Conservation (phyloP, 2,888 invertebrate genomes). For the Eristalis tenax region DNA sequence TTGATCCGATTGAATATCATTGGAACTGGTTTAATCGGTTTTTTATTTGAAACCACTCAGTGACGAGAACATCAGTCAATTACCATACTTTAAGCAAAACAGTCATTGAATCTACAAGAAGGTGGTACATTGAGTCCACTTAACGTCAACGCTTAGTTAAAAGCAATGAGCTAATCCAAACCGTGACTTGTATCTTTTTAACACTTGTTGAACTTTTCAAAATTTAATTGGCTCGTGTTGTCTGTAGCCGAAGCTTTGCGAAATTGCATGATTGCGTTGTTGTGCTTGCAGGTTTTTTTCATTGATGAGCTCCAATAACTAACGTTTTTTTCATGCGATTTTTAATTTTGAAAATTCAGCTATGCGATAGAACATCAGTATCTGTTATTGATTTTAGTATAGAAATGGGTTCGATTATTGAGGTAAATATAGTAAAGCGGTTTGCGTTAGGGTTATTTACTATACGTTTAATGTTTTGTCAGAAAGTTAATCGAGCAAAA, state of each 20-base stretch:
- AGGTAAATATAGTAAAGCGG: background rate
- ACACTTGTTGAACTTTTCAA: slow-evolving; percentile 70
- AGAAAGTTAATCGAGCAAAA: background rate
- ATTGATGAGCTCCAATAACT: slow-evolving; percentile 14
- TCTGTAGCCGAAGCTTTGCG: slow-evolving; percentile 23
- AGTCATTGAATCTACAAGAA: slow-evolving; percentile 5
- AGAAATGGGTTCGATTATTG: background rate
- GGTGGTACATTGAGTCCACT: slow-evolving; percentile 49
- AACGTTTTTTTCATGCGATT: background rate
- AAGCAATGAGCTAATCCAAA: slow-evolving; percentile 38
- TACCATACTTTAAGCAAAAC: slow-evolving; percentile 5
- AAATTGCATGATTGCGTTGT: slow-evolving; percentile 33
- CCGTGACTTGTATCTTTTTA: slow-evolving; percentile 68
- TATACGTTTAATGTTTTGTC: background rate
- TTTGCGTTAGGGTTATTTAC: background rate
- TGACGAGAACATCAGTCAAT: slow-evolving; percentile 27
- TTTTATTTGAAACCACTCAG: background rate
- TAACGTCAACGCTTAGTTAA: slow-evolving; percentile 61
- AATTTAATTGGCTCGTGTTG: slow-evolving; percentile 66
- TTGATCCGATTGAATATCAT: background rate
- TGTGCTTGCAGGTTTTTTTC: slow-evolving; percentile 45
- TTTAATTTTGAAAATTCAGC: no score
- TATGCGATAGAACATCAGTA: no score
- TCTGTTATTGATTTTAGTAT: no score
- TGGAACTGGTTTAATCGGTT: background rate